A percentile compares a stretch with the other conserved stretches of the same genome.
Evolutionary conservation across 2,797 vertebrate species (phyloP).

Genomic region (Myripristis jacobus): DNA sequence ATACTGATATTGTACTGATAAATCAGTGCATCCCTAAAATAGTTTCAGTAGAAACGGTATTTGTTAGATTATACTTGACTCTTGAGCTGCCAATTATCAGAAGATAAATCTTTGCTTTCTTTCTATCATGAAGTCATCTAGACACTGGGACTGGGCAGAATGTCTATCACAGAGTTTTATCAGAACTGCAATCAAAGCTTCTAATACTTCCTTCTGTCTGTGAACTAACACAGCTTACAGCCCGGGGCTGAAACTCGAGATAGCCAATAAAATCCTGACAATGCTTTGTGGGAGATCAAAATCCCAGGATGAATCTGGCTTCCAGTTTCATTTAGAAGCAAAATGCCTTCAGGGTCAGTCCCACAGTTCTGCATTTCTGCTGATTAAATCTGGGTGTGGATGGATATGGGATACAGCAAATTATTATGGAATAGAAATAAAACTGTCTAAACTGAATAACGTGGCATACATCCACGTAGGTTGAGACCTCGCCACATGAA

Average conservation of each 20-base stretch:
- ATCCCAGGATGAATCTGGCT: conserved; percentile 53
- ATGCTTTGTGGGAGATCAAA: conserved; percentile 55
- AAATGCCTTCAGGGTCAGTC: conserved; percentile 32
- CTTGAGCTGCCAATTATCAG: neutral
- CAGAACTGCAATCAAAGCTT: conserved; percentile 17
- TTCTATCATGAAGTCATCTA: conserved; percentile 18
- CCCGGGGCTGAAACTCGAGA: conserved; percentile 48
- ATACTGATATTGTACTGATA: too few relatives aligned
- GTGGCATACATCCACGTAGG: conserved; percentile 16
- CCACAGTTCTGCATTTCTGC: conserved; percentile 55
- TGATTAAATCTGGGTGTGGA: conserved; percentile 58
- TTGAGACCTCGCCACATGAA: conserved; percentile 1
- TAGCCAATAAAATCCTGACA: conserved; percentile 55
- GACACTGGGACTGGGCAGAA: conserved; percentile 16
- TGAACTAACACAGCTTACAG: conserved; percentile 34
- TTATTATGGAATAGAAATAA: conserved; percentile 27
- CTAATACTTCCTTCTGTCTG: conserved; percentile 25
- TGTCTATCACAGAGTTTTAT: conserved; percentile 22
- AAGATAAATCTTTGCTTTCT: conserved; percentile 19
- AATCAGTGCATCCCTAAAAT: too few relatives aligned
- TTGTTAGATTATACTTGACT: neutral
- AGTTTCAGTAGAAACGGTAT: neutral
- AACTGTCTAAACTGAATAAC: neutral
- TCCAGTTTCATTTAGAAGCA: conserved; percentile 57
- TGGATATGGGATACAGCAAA: conserved; percentile 30